Evolutionary conservation across 1,140 invertebrate species (phyloP).

Genomic region (Drosophila azteca): DNA sequence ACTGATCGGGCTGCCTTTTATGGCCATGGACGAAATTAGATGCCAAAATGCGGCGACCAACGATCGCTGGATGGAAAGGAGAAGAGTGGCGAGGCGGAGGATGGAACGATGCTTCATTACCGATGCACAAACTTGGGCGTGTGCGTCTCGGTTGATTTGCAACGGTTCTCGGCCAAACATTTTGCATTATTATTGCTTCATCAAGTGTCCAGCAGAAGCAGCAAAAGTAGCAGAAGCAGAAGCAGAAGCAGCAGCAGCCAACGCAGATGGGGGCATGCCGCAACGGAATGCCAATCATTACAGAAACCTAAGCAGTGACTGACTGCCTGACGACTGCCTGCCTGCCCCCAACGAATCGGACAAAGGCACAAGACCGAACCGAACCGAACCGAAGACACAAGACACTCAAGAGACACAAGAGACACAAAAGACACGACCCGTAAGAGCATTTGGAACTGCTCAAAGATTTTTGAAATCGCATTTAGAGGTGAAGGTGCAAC

Average conservation of each 20-base stretch:
- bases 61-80: background rate
- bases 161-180: conserved; percentile 49
- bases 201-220: conserved; percentile 20
- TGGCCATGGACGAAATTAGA: conserved; percentile 80
- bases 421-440: conserved; percentile 18
- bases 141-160: conserved; percentile 55
- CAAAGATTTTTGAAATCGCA: conserved; percentile 78
- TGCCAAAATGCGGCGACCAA: conserved; percentile 54
- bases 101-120: conserved; percentile 49
- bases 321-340: too few relatives aligned
- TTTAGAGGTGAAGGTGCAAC: conserved; percentile 69
- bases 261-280: too few relatives aligned
- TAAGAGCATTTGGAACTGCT: conserved; percentile 73
- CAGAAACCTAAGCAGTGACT: conserved; percentile 61
- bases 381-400: too few relatives aligned
- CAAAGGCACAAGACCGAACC: background rate
- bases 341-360: background rate
- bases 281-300: conserved; percentile 6
- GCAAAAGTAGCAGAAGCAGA: too few relatives aligned
- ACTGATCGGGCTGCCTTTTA: conserved; percentile 78
- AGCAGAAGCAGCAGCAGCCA: too few relatives aligned
- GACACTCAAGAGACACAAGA: background rate
- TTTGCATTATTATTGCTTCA: conserved; percentile 79
- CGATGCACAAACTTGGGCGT: conserved; percentile 69
- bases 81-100: background rate